phyloP scores from a whole-genome alignment of 2,113 vertebrate species.

The Bambusicola thoracicus region DNA sequence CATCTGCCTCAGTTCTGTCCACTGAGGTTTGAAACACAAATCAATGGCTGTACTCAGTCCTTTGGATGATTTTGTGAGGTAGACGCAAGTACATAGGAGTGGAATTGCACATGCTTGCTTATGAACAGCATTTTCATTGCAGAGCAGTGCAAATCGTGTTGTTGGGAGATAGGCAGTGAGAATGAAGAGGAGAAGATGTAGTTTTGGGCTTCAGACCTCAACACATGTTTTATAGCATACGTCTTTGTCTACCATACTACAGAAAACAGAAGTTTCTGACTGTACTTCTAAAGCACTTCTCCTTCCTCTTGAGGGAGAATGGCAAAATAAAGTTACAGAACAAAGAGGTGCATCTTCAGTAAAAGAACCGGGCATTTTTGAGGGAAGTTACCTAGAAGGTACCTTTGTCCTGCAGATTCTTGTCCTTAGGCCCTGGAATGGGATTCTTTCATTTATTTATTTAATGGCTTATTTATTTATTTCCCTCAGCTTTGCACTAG shows the following conservation, averaged over 20 bases:
- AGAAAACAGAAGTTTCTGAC: constrained; percentile 11
- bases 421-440: constrained; percentile 14
- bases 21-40: constrained; percentile 5
- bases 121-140: background rate
- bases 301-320: background rate
- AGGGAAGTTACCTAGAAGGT: background rate
- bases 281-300: background rate
- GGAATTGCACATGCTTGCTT: constrained; percentile 47
- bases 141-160: background rate
- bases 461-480: background rate
- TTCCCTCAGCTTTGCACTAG: background rate
- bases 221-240: background rate
- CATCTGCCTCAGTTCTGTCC: constrained; percentile 29
- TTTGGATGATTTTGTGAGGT: constrained; percentile 3
- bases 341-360: background rate
- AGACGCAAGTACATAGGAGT: background rate
- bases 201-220: background rate
- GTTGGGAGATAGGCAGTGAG: background rate
- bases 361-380: background rate
- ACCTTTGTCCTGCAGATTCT: background rate
- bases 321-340: constrained; percentile 64
- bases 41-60: background rate
- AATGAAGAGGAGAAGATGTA: background rate
- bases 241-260: background rate
- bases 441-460: background rate